phyloP scores from a whole-genome alignment of 1,140 invertebrate species.

The Heliconius himera region DNA sequence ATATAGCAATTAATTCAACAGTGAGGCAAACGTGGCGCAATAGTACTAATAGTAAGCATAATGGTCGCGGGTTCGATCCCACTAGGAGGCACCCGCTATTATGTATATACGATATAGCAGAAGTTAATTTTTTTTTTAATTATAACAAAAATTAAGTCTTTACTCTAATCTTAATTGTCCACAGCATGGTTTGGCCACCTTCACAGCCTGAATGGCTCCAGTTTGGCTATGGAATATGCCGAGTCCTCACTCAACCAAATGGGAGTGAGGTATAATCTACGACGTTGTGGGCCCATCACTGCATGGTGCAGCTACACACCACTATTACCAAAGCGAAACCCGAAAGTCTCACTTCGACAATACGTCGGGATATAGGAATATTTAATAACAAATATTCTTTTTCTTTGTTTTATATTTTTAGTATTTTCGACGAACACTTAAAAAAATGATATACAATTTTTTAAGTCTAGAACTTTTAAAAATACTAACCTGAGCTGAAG shows the following conservation, averaged over 20 bases:
- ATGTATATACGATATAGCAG: too few relatives aligned
- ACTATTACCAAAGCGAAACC: conserved; percentile 56
- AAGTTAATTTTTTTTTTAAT: background rate
- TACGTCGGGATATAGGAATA: conserved; percentile 53
- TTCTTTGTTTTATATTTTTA: too few relatives aligned
- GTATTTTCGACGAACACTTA: too few relatives aligned
- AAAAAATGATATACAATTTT: too few relatives aligned
- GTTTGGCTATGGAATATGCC: conserved; percentile 80
- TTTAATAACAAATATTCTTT: background rate
- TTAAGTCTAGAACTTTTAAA: too few relatives aligned
- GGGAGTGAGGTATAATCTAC: conserved; percentile 65
- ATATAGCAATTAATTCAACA: background rate
- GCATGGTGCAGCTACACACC: conserved; percentile 72
- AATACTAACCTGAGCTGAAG: conserved; percentile 89
- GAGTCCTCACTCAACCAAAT: conserved; percentile 67
- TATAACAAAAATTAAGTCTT: background rate
- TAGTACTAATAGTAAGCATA: too few relatives aligned
- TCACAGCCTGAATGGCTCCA: conserved; percentile 74
- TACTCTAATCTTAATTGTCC: conserved; percentile 47
- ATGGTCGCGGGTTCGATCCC: too few relatives aligned
- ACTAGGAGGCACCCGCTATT: too few relatives aligned
- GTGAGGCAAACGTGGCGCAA: too few relatives aligned
- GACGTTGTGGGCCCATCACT: conserved; percentile 76
- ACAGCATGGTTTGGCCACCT: conserved; percentile 80
- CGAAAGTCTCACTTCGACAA: conserved; percentile 58